Conservation (phyloP, 2,113 vertebrate species). For the Gallinago undulata region DNA sequence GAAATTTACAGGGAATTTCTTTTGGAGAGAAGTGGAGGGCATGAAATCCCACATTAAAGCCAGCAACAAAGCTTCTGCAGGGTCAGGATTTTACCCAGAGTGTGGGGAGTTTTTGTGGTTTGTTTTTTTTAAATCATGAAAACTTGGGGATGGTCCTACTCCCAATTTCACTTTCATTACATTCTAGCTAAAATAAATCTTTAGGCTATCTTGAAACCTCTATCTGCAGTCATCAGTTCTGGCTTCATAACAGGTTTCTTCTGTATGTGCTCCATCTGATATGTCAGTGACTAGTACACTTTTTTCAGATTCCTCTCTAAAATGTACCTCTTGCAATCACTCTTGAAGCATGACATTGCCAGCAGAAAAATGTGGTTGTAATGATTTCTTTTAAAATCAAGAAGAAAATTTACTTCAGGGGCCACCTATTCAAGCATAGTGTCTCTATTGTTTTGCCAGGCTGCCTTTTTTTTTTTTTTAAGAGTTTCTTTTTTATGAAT, state of each 20-base stretch:
- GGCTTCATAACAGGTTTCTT: not conserved
- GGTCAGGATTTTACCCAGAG: not conserved
- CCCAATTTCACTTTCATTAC: not conserved
- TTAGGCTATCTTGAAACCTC: not conserved
- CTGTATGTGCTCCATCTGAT: not conserved
- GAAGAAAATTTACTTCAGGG: not conserved
- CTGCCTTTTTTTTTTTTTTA: not conserved
- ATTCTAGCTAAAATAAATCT: not conserved
- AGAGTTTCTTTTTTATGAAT: not conserved
- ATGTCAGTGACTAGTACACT: not conserved
- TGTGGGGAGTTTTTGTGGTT: not conserved
- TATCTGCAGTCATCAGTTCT: not conserved
- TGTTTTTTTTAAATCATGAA: not conserved
- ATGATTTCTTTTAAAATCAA: conserved; percentile 23
- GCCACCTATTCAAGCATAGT: not conserved
- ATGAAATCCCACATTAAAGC: not conserved
- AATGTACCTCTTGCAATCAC: not conserved
- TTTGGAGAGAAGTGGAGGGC: not conserved
- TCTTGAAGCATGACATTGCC: not conserved
- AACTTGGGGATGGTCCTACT: not conserved
- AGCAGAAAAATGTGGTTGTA: not conserved
- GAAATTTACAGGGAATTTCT: not conserved
- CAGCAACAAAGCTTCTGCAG: not conserved
- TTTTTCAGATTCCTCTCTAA: not conserved
- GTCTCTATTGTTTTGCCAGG: not conserved